Conservation (phyloP, 1,140 invertebrate species). For the Drosophila pandora region DNA sequence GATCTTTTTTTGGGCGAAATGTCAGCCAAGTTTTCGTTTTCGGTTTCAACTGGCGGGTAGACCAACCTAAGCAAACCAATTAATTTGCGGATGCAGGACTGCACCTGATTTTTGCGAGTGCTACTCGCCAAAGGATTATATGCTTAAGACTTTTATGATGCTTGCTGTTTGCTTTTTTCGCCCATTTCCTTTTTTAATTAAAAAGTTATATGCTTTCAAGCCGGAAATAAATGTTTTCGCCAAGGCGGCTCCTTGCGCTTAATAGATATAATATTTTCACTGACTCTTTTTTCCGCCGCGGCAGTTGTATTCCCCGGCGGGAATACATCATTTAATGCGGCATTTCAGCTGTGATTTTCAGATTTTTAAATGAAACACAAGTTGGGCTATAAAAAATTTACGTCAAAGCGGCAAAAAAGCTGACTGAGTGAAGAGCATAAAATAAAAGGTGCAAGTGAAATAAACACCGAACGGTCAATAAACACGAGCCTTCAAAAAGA, state of each 20-base stretch:
- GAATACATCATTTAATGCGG: conserved; percentile 50
- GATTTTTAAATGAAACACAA: conserved; percentile 41
- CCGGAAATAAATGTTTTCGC: conserved; percentile 36
- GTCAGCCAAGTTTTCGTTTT: neutral
- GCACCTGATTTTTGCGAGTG: conserved; percentile 28
- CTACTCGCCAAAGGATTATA: conserved; percentile 67
- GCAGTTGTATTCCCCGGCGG: conserved; percentile 27
- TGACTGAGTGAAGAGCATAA: conserved; percentile 30
- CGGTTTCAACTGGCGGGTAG: conserved; percentile 25
- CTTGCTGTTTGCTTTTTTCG: conserved; percentile 10
- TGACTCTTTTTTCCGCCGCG: conserved; percentile 1
- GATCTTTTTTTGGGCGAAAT: neutral
- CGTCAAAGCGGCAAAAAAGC: conserved; percentile 14
- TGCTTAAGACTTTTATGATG: conserved; percentile 53
- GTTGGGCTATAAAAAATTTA: conserved; percentile 60
- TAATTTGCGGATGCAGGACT: conserved; percentile 58
- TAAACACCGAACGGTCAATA: conserved; percentile 27
- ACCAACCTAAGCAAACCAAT: conserved; percentile 72
- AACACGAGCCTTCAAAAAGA: conserved; percentile 4
- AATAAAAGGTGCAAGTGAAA: conserved; percentile 35
- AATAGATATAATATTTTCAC: conserved; percentile 44
- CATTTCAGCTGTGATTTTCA: conserved; percentile 63
- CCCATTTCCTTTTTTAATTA: conserved; percentile 62
- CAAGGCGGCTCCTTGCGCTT: conserved; percentile 5
- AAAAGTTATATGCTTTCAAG: conserved; percentile 63